Evolutionary conservation across 2,113 vertebrate species (phyloP), one percentile per base, ranked within the genome.

Genomic region (Corapipo altera): DNA sequence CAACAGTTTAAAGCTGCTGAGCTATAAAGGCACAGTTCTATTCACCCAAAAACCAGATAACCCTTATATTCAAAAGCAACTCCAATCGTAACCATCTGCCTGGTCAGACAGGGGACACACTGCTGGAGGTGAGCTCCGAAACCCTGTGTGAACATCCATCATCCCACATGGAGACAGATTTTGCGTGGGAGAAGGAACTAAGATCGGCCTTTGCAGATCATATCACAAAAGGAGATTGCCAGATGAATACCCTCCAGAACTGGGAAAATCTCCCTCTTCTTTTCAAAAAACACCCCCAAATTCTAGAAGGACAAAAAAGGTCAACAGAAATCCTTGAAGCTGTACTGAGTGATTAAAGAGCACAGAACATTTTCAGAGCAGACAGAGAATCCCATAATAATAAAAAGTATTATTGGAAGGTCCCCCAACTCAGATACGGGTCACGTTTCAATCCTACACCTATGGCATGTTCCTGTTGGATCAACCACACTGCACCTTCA

Each of bases 391-490:
- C 12, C 19, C 37, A 8, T 1, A 33, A 15, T 20, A 86, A 66
- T 17, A 24, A 61, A n/a, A 86, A 61, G 6, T 1, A 18, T 19
- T 33, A 32, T 1, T 48, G 57, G 23, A 69, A 67, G 17, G 48
- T 51, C 58, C 67, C 39, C 46, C 46, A 26, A 35, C 18, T 78
- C 72, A 18, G 44, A 3, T 2, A 4, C 0, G 35, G 76, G 44
- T 2, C 54, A 70, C 0, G 0, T 52, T 73, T 37, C 69, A 62
- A n/a, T 33, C 23, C 48, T 33, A 51, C 0, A 5, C 35, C 46
- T n/a, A n/a, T 2, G 12, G 18, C 18, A 22, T 48, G 46, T 61
- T 35, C 27, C 8, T 5, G 5, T 79, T 54, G 52, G 19, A 70
- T 32, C 35, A 59, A 27, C 11, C n/a, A 28, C 21, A 9, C 26